Evolutionary conservation across 2,797 vertebrate species (phyloP), one percentile per base, ranked within the genome.

Genomic region (Balearica regulorum): DNA sequence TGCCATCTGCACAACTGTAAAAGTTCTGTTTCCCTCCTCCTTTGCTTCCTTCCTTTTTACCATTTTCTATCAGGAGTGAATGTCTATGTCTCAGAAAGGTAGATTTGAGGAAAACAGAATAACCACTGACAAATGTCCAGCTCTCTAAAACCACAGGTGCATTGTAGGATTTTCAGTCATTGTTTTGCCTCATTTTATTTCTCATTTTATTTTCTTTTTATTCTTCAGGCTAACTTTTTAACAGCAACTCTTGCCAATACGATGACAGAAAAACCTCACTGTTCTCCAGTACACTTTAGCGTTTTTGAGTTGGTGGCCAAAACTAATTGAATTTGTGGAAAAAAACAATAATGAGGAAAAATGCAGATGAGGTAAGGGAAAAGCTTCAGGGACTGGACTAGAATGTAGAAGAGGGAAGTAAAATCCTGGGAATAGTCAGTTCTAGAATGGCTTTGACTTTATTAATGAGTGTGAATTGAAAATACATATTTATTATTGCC

Each of bases 261-360:
- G 70, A 73, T 57, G 75, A 49, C 41, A 94, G 51, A 48, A 83
- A 44, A 69, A 31, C 4, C 4, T 8, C 44, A 12, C 35, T 84
- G 29, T 69, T 96, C 55, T 84, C 20, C 70, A 57, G 46, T 41
- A 66, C 73, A 71, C 83, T 94, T 86, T 84, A 69, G 73, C 8
- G 1, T 53, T 92, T 96, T 79, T 84, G 86, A 87, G 71, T 80
- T 82, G 83, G 60, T 92, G 48, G 66, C 73, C 86, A 93, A 94
- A 96, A 61, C 66, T 69, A 89, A 88, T 77, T 83, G 78, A 92
- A 87, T 84, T 89, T 83, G 37, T 73, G 48, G 81, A 85, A 92
- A 62, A 60, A 84, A 43, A 90, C 90, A 95, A 91, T 93, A 87
- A 89, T 88, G 83, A 94, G 60, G 46, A 81, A 91, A 92, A 90